Base-by-base conservation (phyloP, 2,888 invertebrate species). In the Synergus umbraculus region DNA sequence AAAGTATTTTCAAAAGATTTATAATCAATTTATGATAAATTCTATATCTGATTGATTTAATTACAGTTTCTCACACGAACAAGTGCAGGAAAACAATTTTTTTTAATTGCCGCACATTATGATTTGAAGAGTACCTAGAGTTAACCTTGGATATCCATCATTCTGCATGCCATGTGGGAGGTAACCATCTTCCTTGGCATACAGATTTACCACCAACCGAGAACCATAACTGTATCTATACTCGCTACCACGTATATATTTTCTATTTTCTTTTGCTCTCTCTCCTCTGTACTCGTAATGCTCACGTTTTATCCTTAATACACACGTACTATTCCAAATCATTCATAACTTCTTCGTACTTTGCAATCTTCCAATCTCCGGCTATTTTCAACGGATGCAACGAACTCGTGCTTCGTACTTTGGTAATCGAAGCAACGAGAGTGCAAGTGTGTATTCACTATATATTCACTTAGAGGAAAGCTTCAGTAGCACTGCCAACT, bases 131-230 rank as follows among this genome's bases (percentile, higher is more conserved):
- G 46, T 69, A 22, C 13, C 67, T 69, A 49, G 46, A 49, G 13
- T 49, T 82, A 86, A 86, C 85, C 85, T 83, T 83, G 81, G 84
- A 76, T 84, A 87, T 88, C 83, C 80, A 85, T 89, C 89, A 88
- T 82, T 76, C 76, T 60, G 78, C 77, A 80, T 29, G 81, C 80
- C 78, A 83, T 85, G 86, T 87, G 85, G 87, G 88, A 87, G 88
- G 86, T 84, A 84, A 83, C 81, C 84, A 83, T 82, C 83, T 86
- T 83, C 77, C 79, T 76, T 66, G 64, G 76, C 82, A 66, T 76
- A 82, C 76, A 80, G 79, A 81, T 84, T 85, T 88, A 87, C 86
- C 86, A 86, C 86, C 85, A 86, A 83, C 87, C 83, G 85, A 83
- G 86, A 86, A 79, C 81, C 79, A 82, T 83, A 83, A 80, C 76